Conservation (phyloP, 2,888 invertebrate genomes). For the Drosophila formosana region DNA sequence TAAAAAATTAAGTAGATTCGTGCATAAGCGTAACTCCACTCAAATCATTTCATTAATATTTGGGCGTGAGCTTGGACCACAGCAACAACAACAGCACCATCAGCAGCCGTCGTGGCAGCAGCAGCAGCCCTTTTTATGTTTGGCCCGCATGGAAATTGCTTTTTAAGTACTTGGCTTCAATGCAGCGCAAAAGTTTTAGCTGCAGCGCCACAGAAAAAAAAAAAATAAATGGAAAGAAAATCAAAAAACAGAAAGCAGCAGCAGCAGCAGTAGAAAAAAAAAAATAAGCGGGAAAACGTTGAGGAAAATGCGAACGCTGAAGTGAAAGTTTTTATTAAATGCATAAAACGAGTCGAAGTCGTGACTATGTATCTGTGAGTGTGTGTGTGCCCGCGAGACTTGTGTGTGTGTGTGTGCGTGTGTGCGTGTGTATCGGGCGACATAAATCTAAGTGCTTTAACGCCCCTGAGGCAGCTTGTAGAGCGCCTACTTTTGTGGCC, state of each 20-base stretch:
- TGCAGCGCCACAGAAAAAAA: slow-evolving; percentile 41
- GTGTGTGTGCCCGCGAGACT: slow-evolving; percentile 7
- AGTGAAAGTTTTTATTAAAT: slow-evolving; percentile 78
- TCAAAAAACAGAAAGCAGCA: slow-evolving; percentile 8
- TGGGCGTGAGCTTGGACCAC: slow-evolving; percentile 37
- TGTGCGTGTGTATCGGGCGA: slow-evolving; percentile 61
- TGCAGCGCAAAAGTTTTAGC: slow-evolving; percentile 70
- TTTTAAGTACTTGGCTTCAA: slow-evolving; percentile 77
- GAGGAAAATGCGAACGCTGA: slow-evolving; percentile 54
- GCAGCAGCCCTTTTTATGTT: slow-evolving; percentile 59
- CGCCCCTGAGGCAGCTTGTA: slow-evolving; percentile 69
- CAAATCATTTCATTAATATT: slow-evolving; percentile 79
- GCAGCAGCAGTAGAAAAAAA: background rate
- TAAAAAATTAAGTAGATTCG: slow-evolving; percentile 45
- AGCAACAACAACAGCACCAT: slow-evolving; percentile 9
- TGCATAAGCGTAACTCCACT: slow-evolving; percentile 68
- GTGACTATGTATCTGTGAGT: slow-evolving; percentile 39
- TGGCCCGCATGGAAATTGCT: slow-evolving; percentile 68
- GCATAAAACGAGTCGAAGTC: slow-evolving; percentile 74
- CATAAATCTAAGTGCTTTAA: slow-evolving; percentile 79
- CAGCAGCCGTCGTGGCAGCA: background rate
- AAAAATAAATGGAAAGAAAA: slow-evolving; percentile 14
- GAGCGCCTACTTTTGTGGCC: slow-evolving; percentile 74
- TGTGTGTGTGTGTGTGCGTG: slow-evolving; percentile 23
- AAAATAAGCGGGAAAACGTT: slow-evolving; percentile 21